Percentiles rank a stretch among this genome's conserved stretches.
Conservation (phyloP, 2,888 invertebrate species). For the Morpho achilles region DNA sequence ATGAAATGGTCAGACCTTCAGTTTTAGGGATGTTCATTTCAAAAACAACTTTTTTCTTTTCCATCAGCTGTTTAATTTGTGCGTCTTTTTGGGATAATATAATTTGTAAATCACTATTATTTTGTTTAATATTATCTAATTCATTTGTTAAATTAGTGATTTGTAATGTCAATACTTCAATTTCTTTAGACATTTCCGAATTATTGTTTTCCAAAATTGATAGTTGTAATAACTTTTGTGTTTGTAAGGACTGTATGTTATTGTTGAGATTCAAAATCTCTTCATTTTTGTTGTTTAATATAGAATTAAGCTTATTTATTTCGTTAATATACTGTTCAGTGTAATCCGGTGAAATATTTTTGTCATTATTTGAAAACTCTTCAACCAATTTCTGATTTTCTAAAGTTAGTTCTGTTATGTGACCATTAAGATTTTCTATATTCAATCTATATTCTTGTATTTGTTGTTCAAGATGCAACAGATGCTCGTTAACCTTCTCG, state of each 20-base stretch:
- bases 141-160: constrained; percentile 40
- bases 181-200: constrained; percentile 51
- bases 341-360: constrained; percentile 51
- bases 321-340: constrained; percentile 74
- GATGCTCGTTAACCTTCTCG: constrained; percentile 69
- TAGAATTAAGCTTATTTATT: constrained; percentile 76
- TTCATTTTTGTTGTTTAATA: constrained; percentile 69
- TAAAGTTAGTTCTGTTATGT: constrained; percentile 52
- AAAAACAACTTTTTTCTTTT: constrained; percentile 58
- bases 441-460: constrained; percentile 54
- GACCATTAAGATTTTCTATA: constrained; percentile 50
- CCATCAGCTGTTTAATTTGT: constrained; percentile 55
- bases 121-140: constrained; percentile 38
- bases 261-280: constrained; percentile 59
- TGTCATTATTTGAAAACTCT: constrained; percentile 38
- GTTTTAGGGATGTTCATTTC: constrained; percentile 75
- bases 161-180: constrained; percentile 37
- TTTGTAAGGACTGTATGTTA: constrained; percentile 45
- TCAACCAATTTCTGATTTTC: constrained; percentile 53
- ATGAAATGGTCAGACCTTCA: constrained; percentile 71
- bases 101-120: constrained; percentile 46
- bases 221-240: constrained; percentile 38
- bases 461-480: constrained; percentile 53
- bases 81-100: constrained; percentile 51
- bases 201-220: constrained; percentile 49